Percentiles rank a stretch among this genome's conserved stretches.
These are phyloP conservation scores for Kryptolebias ocellatus DNA, from an alignment of 2,797 vertebrate species.

Conservation along the genomic window DNA sequence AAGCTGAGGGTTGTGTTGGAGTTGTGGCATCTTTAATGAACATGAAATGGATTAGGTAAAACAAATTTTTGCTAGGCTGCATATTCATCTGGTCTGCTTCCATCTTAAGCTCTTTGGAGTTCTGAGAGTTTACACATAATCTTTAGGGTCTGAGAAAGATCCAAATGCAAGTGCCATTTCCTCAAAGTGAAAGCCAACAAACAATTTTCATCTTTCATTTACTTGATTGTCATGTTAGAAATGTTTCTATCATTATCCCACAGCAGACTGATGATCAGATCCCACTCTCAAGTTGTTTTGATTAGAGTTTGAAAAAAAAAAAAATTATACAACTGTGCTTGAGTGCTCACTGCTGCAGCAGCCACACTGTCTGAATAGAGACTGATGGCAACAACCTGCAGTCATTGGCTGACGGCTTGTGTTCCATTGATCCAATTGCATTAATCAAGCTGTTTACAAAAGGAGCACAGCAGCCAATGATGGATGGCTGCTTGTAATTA, in stretches of 20 bases:
- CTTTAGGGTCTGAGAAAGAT: conserved; percentile 12
- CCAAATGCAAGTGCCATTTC: conserved; percentile 5
- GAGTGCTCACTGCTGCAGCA: conserved; percentile 11
- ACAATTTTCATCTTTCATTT: conserved; percentile 10
- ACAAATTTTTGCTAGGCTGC: neutral
- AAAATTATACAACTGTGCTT: conserved; percentile 47
- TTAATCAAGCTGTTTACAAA: conserved; percentile 72
- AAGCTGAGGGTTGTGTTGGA: neutral
- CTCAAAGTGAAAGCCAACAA: conserved; percentile 12
- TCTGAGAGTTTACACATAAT: neutral
- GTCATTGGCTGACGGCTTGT: conserved; percentile 49
- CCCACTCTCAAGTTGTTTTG: conserved; percentile 47
- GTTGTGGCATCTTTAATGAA: neutral
- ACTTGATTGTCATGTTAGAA: conserved; percentile 14
- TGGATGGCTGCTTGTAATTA: conserved; percentile 62
- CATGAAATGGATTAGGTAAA: neutral
- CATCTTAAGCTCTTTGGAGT: neutral
- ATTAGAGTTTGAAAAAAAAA: conserved; percentile 37
- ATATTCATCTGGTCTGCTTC: neutral
- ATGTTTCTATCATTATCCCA: conserved; percentile 22
- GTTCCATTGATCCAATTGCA: conserved; percentile 68
- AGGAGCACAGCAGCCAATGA: conserved; percentile 53
- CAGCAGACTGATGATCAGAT: conserved; percentile 38
- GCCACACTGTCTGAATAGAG: conserved; percentile 40
- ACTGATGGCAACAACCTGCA: conserved; percentile 55